A percentile compares a stretch with the other conserved stretches of the same genome.
Conservation (phyloP, 2,888 invertebrate genomes). For the Phorcus lineatus region DNA sequence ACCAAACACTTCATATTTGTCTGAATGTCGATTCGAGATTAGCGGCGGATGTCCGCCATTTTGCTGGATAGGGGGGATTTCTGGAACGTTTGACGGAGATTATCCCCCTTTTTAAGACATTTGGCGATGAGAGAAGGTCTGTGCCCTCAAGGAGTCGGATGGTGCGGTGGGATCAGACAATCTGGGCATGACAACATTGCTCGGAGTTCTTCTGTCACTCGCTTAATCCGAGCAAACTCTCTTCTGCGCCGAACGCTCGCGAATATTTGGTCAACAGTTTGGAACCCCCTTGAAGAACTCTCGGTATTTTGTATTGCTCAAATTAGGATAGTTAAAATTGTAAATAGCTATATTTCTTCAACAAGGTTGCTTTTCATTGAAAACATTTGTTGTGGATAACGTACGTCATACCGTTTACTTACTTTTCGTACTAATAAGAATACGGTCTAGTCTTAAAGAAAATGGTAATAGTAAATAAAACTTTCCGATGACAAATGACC, state of each 20-base stretch:
- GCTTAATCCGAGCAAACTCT: not conserved
- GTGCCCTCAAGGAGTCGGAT: not conserved
- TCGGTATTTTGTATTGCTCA: not conserved
- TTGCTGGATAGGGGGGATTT: slow-evolving; percentile 7
- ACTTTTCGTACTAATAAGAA: too few relatives aligned
- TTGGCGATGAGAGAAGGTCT: not conserved
- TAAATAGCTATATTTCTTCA: not conserved
- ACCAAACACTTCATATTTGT: slow-evolving; percentile 7
- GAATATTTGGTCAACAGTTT: slow-evolving; percentile 7
- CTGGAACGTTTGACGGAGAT: not conserved
- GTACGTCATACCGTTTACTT: too few relatives aligned
- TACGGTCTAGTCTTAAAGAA: too few relatives aligned
- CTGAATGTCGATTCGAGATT: slow-evolving; percentile 8
- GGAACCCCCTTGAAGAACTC: not conserved
- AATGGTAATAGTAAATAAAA: too few relatives aligned
- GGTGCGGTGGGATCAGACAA: not conserved
- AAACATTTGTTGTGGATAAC: too few relatives aligned
- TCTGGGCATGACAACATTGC: not conserved
- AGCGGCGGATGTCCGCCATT: slow-evolving; percentile 10
- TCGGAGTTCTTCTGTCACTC: slow-evolving; percentile 8
- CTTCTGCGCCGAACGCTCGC: not conserved
- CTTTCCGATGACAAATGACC: too few relatives aligned
- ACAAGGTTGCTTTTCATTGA: too few relatives aligned
- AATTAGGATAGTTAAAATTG: not conserved
- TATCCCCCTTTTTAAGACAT: slow-evolving; percentile 10